phyloP scores from a whole-genome alignment of 2,113 vertebrate genomes.

The Accipiter virgatus region DNA sequence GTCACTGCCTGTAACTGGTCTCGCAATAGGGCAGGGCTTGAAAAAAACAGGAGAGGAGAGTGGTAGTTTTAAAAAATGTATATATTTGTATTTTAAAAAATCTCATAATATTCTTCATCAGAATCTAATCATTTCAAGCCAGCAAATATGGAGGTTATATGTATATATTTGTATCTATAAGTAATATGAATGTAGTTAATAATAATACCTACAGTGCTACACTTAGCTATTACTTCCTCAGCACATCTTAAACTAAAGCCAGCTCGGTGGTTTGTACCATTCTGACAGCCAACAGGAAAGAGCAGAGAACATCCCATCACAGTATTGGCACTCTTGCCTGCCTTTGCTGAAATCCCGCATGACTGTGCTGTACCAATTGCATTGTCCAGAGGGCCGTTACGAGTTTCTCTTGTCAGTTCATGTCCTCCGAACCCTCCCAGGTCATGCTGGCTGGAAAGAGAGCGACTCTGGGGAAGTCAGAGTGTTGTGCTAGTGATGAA shows the following conservation, averaged over 20 bases:
- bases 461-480: background rate
- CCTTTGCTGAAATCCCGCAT: background rate
- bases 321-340: background rate
- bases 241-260: background rate
- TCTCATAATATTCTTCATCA: background rate
- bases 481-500: background rate
- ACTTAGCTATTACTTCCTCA: background rate
- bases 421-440: background rate
- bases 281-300: background rate
- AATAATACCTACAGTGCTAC: background rate
- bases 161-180: background rate
- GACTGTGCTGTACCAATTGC: background rate
- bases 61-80: background rate
- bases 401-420: background rate
- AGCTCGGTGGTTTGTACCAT: background rate
- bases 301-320: background rate
- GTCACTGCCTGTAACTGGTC: background rate
- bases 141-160: background rate
- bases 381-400: background rate
- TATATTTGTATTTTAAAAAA: background rate
- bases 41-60: background rate
- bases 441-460: background rate
- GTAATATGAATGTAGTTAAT: background rate
- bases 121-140: background rate
- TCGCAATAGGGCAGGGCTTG: background rate